Percentiles rank a stretch among this genome's conserved stretches.
Evolutionary conservation across 2,888 invertebrate species (phyloP).

Genomic region (Tolmerus cingulatus): DNA sequence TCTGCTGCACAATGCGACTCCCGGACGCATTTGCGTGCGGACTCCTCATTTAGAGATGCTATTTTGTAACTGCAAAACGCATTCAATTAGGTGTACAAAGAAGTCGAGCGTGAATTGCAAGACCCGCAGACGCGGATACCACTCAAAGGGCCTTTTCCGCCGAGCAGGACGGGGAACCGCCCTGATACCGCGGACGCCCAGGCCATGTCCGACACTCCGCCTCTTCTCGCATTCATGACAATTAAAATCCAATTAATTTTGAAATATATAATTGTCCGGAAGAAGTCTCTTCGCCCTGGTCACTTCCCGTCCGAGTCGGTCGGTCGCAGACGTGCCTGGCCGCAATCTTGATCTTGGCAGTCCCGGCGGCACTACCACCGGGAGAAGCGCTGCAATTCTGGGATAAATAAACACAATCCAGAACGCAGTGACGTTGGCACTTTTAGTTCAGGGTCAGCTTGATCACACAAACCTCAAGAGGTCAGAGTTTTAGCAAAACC

Average conservation of each 20-base stretch:
- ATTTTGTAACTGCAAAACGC: constrained; percentile 48
- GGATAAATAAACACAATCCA: constrained; percentile 16
- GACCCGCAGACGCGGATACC: background rate
- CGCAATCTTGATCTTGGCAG: background rate
- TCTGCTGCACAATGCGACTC: constrained; percentile 15
- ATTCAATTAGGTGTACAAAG: constrained; percentile 47
- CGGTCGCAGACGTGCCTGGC: background rate
- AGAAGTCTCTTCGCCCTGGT: background rate
- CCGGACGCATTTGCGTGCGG: constrained; percentile 47
- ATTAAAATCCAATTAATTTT: constrained; percentile 64
- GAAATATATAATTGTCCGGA: constrained; percentile 51
- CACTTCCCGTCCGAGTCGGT: constrained; percentile 14
- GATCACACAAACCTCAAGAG: background rate
- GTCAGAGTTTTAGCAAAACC: constrained; percentile 9
- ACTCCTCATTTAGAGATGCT: constrained; percentile 45
- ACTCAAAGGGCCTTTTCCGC: background rate
- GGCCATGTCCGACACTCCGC: constrained; percentile 33
- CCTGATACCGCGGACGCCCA: background rate
- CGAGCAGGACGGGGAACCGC: background rate
- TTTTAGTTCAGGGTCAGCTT: background rate
- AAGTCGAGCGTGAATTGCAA: constrained; percentile 45
- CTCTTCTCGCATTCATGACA: constrained; percentile 53
- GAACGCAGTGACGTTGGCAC: background rate
- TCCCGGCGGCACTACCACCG: background rate
- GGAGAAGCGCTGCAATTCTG: background rate